phyloP scores from a whole-genome alignment of 1,140 invertebrate genomes.

The Bombus picipes region DNA sequence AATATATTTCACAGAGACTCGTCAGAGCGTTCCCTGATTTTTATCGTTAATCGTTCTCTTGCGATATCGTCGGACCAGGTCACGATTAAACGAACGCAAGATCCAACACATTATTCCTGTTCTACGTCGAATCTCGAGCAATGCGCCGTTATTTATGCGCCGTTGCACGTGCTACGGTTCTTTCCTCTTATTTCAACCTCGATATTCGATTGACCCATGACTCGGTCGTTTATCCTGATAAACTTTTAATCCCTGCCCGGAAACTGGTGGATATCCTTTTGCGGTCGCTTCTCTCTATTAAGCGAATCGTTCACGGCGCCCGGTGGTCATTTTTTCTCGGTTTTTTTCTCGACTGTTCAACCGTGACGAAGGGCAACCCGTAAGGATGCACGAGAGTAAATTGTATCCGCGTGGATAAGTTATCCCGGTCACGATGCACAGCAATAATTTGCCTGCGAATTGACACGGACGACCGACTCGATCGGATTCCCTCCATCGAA shows the following conservation, averaged over 20 bases:
- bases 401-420: not conserved
- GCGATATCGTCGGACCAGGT: too few relatives aligned
- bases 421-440: conserved; percentile 29
- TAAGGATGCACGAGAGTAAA: conserved; percentile 6
- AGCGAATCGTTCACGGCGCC: conserved; percentile 19
- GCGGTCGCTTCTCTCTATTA: conserved; percentile 14
- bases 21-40: not conserved
- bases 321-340: not conserved
- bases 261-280: conserved; percentile 18
- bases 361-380: not conserved
- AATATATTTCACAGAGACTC: not conserved
- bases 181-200: not conserved
- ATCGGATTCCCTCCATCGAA: not conserved
- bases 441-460: not conserved
- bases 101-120: not conserved
- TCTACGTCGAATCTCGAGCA: not conserved
- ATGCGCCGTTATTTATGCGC: conserved; percentile 12
- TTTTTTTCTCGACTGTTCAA: not conserved
- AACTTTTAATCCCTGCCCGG: conserved; percentile 15
- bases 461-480: not conserved
- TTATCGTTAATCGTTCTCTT: not conserved
- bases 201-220: not conserved
- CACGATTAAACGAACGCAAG: too few relatives aligned
- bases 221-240: conserved; percentile 17
- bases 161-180: conserved; percentile 17